These are phyloP conservation scores for Drosophila neotestacea DNA, from an alignment of 2,888 invertebrate species.

Conservation along the genomic window DNA sequence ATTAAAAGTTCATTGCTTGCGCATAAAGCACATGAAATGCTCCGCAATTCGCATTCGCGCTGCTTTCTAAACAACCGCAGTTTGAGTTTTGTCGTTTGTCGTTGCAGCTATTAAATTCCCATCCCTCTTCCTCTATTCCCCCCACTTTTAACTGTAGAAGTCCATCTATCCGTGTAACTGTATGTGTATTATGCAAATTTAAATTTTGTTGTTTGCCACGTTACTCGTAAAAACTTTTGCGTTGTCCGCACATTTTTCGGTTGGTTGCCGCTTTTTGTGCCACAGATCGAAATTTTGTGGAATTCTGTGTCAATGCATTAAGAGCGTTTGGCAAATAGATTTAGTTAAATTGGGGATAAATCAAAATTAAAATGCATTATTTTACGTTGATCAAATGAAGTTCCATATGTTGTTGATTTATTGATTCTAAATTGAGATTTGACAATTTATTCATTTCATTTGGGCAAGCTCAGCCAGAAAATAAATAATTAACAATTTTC, in stretches of 20 bases:
- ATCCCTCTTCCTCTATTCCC: slow-evolving; percentile 21
- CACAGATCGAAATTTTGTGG: slow-evolving; percentile 52
- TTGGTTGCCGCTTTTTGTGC: slow-evolving; percentile 42
- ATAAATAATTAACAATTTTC: slow-evolving; percentile 65
- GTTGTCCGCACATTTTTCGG: slow-evolving; percentile 67
- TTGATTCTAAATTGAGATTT: slow-evolving; percentile 12
- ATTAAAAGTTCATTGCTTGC: slow-evolving; percentile 81
- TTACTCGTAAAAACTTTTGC: slow-evolving; percentile 70
- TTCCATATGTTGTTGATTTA: slow-evolving; percentile 7
- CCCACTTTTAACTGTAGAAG: neutral
- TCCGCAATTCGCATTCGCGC: slow-evolving; percentile 63
- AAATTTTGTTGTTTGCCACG: slow-evolving; percentile 59
- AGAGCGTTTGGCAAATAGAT: slow-evolving; percentile 33
- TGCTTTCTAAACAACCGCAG: slow-evolving; percentile 75
- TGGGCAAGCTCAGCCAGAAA: neutral
- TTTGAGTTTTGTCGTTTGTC: slow-evolving; percentile 74
- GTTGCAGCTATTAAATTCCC: slow-evolving; percentile 75
- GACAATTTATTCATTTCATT: neutral
- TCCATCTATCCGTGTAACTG: slow-evolving; percentile 21
- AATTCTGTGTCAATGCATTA: slow-evolving; percentile 62
- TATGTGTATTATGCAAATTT: slow-evolving; percentile 72
- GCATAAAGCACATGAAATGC: slow-evolving; percentile 78
- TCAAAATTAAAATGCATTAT: slow-evolving; percentile 46
- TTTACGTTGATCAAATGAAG: slow-evolving; percentile 4
- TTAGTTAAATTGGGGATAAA: slow-evolving; percentile 33